Evolutionary conservation across 2,113 vertebrate genomes (phyloP).

Genomic region (Spheniscus mendiculus): DNA sequence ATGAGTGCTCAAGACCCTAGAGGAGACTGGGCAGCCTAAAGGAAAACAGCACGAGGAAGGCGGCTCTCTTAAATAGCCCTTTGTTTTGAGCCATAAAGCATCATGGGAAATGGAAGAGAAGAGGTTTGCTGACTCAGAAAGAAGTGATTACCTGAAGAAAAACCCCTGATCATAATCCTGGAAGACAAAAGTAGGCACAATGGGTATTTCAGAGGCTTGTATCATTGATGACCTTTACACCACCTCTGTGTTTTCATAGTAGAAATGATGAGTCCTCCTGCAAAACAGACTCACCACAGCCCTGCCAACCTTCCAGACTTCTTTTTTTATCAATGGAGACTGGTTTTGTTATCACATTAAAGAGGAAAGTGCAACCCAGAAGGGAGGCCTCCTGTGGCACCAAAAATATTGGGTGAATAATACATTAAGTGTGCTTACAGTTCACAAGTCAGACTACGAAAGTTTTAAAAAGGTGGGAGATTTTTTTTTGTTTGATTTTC

Average conservation of each 20-base stretch:
- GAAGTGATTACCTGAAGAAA: not conserved
- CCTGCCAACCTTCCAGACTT: not conserved
- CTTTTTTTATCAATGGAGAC: not conserved
- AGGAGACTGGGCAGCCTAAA: not conserved
- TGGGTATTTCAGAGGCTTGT: not conserved
- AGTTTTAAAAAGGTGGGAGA: not conserved
- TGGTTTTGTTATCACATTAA: not conserved
- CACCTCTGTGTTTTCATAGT: not conserved
- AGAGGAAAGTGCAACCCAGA: not conserved
- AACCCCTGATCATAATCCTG: not conserved
- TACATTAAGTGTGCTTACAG: not conserved
- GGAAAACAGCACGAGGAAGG: not conserved
- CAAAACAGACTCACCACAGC: not conserved
- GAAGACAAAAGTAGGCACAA: not conserved
- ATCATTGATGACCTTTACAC: not conserved
- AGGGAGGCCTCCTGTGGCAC: constrained; percentile 12
- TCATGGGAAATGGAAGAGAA: not conserved
- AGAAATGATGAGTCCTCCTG: not conserved
- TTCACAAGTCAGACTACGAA: not conserved
- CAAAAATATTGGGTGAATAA: not conserved
- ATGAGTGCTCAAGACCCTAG: not conserved
- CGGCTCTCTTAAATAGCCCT: rapidly evolving
- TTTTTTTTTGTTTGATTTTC: not conserved
- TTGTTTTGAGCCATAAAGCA: not conserved
- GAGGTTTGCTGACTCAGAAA: not conserved